These are phyloP conservation scores for Mobula birostris DNA, from an alignment of 2,113 vertebrate species.

Conservation along the genomic window DNA sequence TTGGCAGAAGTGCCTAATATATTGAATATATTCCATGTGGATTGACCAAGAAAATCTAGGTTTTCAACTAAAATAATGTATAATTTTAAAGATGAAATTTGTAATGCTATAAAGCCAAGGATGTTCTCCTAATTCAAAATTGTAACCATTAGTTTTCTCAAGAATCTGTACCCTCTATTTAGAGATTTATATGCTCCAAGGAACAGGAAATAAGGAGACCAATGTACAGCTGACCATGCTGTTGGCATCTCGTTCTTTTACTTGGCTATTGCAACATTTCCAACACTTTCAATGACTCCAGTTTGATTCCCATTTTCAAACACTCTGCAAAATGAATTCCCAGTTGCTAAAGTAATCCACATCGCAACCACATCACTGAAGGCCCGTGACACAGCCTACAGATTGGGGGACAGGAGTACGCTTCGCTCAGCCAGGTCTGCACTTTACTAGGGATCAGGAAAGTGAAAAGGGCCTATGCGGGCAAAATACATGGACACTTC, in stretches of 20 bases:
- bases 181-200: background rate
- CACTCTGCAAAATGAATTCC: background rate
- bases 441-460: no score
- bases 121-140: background rate
- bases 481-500: no score
- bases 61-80: background rate
- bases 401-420: no score
- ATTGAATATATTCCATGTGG: background rate
- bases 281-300: background rate
- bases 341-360: background rate
- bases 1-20: background rate
- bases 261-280: background rate
- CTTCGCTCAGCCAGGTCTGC: no score
- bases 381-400: no score
- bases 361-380: background rate
- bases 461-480: no score
- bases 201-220: background rate
- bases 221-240: background rate
- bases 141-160: background rate
- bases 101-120: background rate
- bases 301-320: background rate
- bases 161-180: no score
- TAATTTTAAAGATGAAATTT: background rate
- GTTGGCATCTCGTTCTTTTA: background rate
- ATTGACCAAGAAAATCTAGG: background rate